Conservation (phyloP, 2,113 vertebrate species). For the human (Homo sapiens) region GRCh38 chr7:145910501-145911000, state of each 20-base stretch:
- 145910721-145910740: background rate
- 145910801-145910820: background rate
- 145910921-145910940: background rate
- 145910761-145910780: background rate
- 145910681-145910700: background rate
- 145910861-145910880: background rate
- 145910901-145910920: background rate
- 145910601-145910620: background rate
- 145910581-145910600: background rate
- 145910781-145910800: background rate
- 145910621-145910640: background rate
- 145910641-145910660: background rate
- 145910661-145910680: background rate
- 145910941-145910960: background rate
- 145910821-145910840: background rate
- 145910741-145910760: background rate
- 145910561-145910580: background rate
- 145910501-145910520: background rate
- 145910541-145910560: background rate
- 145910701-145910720: background rate
- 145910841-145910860: background rate
- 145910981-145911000: background rate
- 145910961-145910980: background rate
- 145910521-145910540: background rate
- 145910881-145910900: constrained; percentile 1